Conservation (phyloP, 1,140 invertebrate species). For the Chymomyza costata region DNA sequence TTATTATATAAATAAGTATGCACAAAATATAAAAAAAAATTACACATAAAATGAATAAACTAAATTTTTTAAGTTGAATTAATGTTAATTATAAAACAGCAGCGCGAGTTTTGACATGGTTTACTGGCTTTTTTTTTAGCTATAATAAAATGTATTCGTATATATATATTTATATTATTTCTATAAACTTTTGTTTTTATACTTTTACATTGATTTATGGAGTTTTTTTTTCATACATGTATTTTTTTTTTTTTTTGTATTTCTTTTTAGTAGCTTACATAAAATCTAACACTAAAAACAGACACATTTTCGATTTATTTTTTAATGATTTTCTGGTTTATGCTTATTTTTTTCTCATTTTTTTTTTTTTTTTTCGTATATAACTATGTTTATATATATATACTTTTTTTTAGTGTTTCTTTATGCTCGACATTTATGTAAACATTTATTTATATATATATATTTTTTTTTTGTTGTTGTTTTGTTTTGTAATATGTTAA, state of each 20-base stretch:
- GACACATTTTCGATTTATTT: conserved; percentile 56
- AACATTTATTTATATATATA: conserved; percentile 36
- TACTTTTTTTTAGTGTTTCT: conserved; percentile 2
- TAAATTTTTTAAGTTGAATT: background rate
- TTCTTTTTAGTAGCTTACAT: conserved; percentile 44
- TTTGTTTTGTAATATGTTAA: conserved; percentile 49
- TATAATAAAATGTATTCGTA: conserved; percentile 12
- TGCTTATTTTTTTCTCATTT: conserved; percentile 1
- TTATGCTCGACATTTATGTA: conserved; percentile 30
- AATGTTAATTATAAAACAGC: conserved; percentile 26
- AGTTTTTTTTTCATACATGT: conserved; percentile 31
- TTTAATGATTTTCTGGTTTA: conserved; percentile 2
- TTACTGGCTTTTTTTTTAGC: conserved; percentile 22
- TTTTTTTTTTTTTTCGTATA: conserved; percentile 20
- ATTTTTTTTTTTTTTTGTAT: conserved; percentile 22
- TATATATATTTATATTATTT: conserved; percentile 12
- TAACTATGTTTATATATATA: conserved; percentile 4
- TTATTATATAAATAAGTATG: background rate
- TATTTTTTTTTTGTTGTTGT: conserved; percentile 12
- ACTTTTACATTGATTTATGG: conserved; percentile 10
- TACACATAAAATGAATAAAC: conserved; percentile 8
- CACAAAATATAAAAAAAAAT: conserved; percentile 7
- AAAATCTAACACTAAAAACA: conserved; percentile 65
- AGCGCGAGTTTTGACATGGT: conserved; percentile 34
- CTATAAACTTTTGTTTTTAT: conserved; percentile 11